Evolutionary conservation across 2,797 vertebrate species (phyloP).

Genomic region (Hydrolagus colliei): DNA sequence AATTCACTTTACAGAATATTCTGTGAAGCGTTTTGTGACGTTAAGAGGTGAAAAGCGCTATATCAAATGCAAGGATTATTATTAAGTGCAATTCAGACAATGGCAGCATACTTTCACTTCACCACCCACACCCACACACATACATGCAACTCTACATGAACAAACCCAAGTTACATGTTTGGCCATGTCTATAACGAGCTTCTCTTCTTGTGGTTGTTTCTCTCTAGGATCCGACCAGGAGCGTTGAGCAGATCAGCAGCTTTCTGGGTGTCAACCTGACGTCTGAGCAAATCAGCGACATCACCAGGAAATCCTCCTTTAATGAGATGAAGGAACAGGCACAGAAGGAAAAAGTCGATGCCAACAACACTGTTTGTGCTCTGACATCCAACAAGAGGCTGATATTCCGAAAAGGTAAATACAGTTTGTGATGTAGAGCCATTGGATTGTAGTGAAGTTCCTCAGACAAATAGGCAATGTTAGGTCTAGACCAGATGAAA

Average conservation of each 20-base stretch:
- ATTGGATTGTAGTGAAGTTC: no score
- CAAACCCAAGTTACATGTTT: no score
- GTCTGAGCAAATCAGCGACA: constrained; percentile 45
- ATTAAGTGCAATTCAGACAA: neutral
- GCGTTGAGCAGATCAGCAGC: constrained; percentile 41
- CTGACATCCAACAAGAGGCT: constrained; percentile 52
- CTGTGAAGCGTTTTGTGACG: no score
- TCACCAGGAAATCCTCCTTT: constrained; percentile 52
- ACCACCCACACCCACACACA: no score
- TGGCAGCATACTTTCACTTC: no score
- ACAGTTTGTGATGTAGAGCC: no score
- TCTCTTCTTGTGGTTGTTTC: constrained; percentile 14
- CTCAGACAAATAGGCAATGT: no score
- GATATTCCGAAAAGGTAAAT: constrained; percentile 52
- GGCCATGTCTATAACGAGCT: neutral
- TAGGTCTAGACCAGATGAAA: no score
- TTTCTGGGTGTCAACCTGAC: constrained; percentile 44
- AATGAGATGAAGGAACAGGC: constrained; percentile 53
- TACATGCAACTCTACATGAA: no score
- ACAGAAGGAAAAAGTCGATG: constrained; percentile 45
- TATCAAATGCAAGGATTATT: no score
- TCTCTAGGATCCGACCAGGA: constrained; percentile 45
- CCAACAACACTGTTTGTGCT: constrained; percentile 45
- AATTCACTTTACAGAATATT: no score
- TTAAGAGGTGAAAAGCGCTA: no score